Percentiles rank a stretch among this genome's conserved stretches.
phyloP scores from a whole-genome alignment of 2,888 invertebrate species.

The Lycia hirtaria region DNA sequence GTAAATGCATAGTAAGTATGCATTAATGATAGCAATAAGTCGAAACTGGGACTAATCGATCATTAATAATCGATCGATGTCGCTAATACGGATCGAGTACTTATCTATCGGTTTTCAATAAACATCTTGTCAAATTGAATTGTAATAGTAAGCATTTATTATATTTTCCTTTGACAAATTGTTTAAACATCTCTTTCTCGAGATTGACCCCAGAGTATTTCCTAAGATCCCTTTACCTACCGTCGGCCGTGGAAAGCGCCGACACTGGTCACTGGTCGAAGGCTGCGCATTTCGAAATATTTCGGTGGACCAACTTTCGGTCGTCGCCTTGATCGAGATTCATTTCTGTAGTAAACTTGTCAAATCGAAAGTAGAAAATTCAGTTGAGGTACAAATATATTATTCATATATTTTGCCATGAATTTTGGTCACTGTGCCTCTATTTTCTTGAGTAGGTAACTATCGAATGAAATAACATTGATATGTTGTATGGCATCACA shows the following conservation, averaged over 20 bases:
- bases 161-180: not conserved
- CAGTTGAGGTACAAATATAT: not conserved
- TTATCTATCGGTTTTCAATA: constrained; percentile 2
- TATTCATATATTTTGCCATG: not conserved
- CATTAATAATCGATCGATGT: constrained; percentile 1
- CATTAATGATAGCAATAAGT: not conserved
- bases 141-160: too few relatives aligned
- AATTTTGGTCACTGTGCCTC: too few relatives aligned
- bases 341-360: not conserved
- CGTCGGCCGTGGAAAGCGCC: constrained; percentile 3
- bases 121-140: too few relatives aligned
- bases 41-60: not conserved
- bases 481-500: too few relatives aligned
- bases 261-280: not conserved
- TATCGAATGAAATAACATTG: too few relatives aligned
- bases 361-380: not conserved
- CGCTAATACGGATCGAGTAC: not conserved
- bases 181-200: not conserved
- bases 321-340: constrained; percentile 11
- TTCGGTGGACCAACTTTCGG: not conserved
- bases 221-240: not conserved
- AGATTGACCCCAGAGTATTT: not conserved
- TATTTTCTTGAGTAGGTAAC: too few relatives aligned
- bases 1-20: not conserved
- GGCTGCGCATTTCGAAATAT: constrained; percentile 4